A percentile compares a stretch with the other conserved stretches of the same genome.
Evolutionary conservation across 2,797 vertebrate genomes (phyloP).

Genomic region (Pempheris klunzingeri): DNA sequence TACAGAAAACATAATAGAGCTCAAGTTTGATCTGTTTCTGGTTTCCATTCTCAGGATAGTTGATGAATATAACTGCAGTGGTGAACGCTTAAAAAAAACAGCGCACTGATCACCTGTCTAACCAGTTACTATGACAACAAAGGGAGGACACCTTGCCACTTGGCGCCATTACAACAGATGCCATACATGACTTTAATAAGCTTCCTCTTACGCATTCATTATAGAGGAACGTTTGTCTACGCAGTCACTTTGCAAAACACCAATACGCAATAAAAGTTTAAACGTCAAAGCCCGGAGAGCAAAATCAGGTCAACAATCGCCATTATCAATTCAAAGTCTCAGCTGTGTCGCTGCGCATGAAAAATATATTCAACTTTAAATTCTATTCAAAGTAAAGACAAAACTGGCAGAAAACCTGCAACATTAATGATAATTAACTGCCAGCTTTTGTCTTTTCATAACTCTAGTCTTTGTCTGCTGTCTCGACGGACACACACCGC

Average conservation of each 20-base stretch:
- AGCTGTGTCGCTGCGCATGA: background rate
- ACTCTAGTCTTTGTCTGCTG: conserved; percentile 40
- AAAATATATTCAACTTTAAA: background rate
- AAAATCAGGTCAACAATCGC: background rate
- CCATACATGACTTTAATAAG: background rate
- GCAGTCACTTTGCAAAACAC: background rate
- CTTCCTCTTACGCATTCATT: fast-evolving
- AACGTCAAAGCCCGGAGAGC: background rate
- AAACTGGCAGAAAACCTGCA: background rate
- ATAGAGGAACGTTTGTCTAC: background rate
- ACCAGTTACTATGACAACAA: conserved; percentile 31
- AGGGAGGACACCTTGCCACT: conserved; percentile 1
- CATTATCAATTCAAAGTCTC: background rate
- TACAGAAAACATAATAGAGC: background rate
- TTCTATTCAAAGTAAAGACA: background rate
- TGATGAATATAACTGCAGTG: background rate
- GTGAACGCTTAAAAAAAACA: background rate
- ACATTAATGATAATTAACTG: background rate
- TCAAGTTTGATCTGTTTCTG: background rate
- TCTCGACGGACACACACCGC: conserved; percentile 10
- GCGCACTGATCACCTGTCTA: conserved; percentile 40
- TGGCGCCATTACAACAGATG: conserved; percentile 64
- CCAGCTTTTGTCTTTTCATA: background rate
- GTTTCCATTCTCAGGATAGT: background rate
- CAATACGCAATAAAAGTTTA: background rate